Conservation (phyloP, 2,888 invertebrate species). For the Lasiommata megera region DNA sequence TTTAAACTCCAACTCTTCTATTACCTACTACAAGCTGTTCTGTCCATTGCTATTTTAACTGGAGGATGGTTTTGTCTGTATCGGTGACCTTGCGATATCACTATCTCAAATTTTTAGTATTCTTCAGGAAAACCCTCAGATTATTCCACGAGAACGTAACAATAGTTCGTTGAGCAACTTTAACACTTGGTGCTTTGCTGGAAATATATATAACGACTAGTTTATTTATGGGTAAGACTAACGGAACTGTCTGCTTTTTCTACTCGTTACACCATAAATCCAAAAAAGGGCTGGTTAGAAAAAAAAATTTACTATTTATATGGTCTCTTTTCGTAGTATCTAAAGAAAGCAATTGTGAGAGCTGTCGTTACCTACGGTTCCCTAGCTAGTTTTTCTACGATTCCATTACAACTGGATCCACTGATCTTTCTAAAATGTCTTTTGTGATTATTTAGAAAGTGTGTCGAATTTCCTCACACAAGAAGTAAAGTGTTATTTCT, state of each 20-base stretch:
- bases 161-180: too few species aligned
- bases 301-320: neutral
- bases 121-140: too few species aligned
- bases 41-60: too few species aligned
- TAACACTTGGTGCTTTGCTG: too few species aligned
- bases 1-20: too few species aligned
- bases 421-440: conserved; percentile 22
- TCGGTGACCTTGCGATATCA: too few species aligned
- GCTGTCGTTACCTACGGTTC: neutral
- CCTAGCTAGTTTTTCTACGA: conserved; percentile 16
- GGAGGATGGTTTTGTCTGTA: too few species aligned
- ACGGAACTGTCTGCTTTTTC: neutral
- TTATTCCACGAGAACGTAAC: too few species aligned
- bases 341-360: conserved; percentile 11
- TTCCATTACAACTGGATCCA: conserved; percentile 4
- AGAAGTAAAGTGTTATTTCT: neutral
- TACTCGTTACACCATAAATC: neutral
- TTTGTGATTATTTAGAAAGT: conserved; percentile 24
- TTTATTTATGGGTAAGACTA: neutral
- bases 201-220: neutral
- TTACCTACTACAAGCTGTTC: too few species aligned
- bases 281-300: conserved; percentile 4
- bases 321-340: neutral
- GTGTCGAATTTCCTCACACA: conserved; percentile 18
- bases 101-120: too few species aligned